A percentile compares a stretch with the other conserved stretches of the same genome.
phyloP scores from a whole-genome alignment of 2,797 vertebrate genomes.

The Girardinus metallicus region DNA sequence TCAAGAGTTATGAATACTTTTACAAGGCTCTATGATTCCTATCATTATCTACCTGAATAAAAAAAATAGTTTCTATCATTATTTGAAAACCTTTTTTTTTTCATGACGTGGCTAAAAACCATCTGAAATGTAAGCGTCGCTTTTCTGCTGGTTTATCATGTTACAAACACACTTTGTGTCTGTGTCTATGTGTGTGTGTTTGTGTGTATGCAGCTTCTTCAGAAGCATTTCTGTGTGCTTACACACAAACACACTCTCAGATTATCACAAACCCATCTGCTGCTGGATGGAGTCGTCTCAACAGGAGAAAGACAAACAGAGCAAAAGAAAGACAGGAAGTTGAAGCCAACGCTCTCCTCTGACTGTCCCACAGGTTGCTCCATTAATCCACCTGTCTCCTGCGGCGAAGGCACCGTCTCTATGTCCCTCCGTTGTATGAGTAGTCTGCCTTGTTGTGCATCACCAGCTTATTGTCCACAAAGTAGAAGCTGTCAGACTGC shows the following conservation, averaged over 20 bases:
- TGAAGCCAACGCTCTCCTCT: slow-evolving; percentile 33
- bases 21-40: slow-evolving; percentile 2
- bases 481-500: slow-evolving; percentile 99
- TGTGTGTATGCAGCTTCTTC: slow-evolving; percentile 4
- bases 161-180: slow-evolving; percentile 32
- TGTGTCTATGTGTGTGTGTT: slow-evolving; percentile 28
- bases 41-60: slow-evolving; percentile 39
- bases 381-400: slow-evolving; percentile 31
- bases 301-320: slow-evolving; percentile 27
- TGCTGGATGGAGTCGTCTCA: slow-evolving; percentile 24
- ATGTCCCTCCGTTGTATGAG: slow-evolving; percentile 94
- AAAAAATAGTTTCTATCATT: slow-evolving; percentile 46
- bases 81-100: slow-evolving; percentile 19
- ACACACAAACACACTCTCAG: slow-evolving; percentile 40
- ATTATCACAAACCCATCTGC: slow-evolving; percentile 17
- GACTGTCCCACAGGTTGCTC: slow-evolving; percentile 46
- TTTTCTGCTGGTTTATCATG: slow-evolving; percentile 56
- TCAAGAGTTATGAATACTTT: background rate
- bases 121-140: slow-evolving; percentile 23
- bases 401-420: slow-evolving; percentile 38
- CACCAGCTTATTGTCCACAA: slow-evolving; percentile 98
- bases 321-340: slow-evolving; percentile 40
- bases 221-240: slow-evolving; percentile 3
- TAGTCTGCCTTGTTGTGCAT: slow-evolving; percentile 99
- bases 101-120: slow-evolving; percentile 36